These are phyloP conservation scores for Brienomyrus brachyistius DNA, from an alignment of 2,113 vertebrate genomes.

Conservation along the genomic window DNA sequence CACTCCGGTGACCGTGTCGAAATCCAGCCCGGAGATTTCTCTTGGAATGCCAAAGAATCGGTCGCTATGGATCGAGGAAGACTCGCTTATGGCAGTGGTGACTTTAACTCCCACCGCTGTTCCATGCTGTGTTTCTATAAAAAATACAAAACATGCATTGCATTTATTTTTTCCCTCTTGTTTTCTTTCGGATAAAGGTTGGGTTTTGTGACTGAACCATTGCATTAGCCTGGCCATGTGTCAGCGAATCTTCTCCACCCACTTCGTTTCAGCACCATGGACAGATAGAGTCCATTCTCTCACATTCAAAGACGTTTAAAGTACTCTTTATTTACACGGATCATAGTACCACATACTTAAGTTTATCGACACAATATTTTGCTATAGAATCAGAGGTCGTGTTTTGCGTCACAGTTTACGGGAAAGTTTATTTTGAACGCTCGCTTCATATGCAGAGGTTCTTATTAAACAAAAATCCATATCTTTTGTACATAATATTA, in stretches of 20 bases:
- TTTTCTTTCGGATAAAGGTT: not conserved
- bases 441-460: not conserved
- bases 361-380: not conserved
- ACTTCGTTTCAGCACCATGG: constrained; percentile 20
- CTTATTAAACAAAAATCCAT: not conserved
- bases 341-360: not conserved
- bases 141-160: constrained; percentile 20
- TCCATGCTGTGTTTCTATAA: constrained; percentile 42
- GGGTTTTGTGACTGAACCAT: not conserved
- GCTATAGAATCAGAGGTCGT: not conserved
- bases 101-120: constrained; percentile 23
- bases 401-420: not conserved
- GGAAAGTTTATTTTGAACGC: not conserved
- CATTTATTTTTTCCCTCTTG: constrained; percentile 22
- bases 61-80: constrained; percentile 56
- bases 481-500: not conserved
- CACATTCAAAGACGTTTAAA: not conserved
- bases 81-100: constrained; percentile 51
- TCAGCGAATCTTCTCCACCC: not conserved
- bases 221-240: not conserved
- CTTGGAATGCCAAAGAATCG: constrained; percentile 58
- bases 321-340: not conserved
- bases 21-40: constrained; percentile 34
- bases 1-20: constrained; percentile 35
- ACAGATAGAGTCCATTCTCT: not conserved